These are phyloP conservation scores for Drosophila monieri DNA, from an alignment of 2,888 invertebrate genomes.

Conservation along the genomic window DNA sequence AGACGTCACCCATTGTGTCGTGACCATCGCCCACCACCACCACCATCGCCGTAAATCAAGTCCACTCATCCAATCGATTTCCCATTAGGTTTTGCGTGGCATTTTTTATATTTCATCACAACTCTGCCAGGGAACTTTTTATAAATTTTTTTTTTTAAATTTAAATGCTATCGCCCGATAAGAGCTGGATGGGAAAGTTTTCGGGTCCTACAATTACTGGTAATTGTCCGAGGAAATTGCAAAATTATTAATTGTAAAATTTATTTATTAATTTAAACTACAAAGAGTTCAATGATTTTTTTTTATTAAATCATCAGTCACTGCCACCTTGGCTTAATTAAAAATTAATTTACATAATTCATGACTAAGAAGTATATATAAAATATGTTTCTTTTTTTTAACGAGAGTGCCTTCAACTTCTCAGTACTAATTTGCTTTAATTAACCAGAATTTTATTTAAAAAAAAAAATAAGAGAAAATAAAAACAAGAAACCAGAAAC, in stretches of 20 bases:
- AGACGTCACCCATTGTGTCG: slow-evolving; percentile 21
- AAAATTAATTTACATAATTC: slow-evolving; percentile 4
- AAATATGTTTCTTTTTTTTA: neutral
- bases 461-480: neutral
- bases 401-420: slow-evolving; percentile 20
- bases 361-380: neutral
- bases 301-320: neutral
- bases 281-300: slow-evolving; percentile 16
- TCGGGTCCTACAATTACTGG: no score
- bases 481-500: neutral
- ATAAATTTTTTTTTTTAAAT: slow-evolving; percentile 28
- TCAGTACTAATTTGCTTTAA: slow-evolving; percentile 44
- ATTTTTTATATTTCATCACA: slow-evolving; percentile 44
- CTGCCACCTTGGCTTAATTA: slow-evolving; percentile 3
- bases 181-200: neutral
- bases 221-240: no score
- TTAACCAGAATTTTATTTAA: slow-evolving; percentile 46
- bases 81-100: slow-evolving; percentile 67
- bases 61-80: slow-evolving; percentile 60
- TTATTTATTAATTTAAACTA: no score
- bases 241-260: no score
- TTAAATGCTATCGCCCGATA: slow-evolving; percentile 30
- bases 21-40: neutral
- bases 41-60: slow-evolving; percentile 31
- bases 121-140: slow-evolving; percentile 14